phyloP scores from a whole-genome alignment of 2,113 vertebrate species.

The Pterocles orientalis region DNA sequence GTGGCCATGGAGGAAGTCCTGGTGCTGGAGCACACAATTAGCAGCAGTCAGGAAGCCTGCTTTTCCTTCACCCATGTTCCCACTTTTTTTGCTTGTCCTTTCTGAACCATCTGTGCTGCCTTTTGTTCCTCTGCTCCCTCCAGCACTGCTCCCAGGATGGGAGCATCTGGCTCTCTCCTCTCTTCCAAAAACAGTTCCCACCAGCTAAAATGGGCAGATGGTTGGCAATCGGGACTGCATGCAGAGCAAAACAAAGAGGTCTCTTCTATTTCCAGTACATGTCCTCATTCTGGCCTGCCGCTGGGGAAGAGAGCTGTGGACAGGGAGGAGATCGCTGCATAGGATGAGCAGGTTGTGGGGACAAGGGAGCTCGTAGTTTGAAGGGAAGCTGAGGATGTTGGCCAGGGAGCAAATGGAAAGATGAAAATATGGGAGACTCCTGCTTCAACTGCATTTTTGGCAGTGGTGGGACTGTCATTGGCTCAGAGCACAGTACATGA shows the following conservation, averaged over 20 bases:
- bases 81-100: background rate
- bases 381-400: background rate
- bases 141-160: background rate
- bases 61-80: background rate
- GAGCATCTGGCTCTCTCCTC: background rate
- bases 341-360: background rate
- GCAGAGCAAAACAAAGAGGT: background rate
- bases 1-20: accelerated
- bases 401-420: background rate
- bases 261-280: background rate
- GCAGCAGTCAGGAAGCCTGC: background rate
- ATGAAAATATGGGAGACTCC: slow-evolving; percentile 12
- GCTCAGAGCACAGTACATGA: background rate
- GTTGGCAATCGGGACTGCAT: accelerated
- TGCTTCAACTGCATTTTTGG: slow-evolving; percentile 1
- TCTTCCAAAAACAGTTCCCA: background rate
- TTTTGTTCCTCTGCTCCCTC: background rate
- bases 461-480: background rate
- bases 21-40: background rate
- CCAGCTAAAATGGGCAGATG: background rate
- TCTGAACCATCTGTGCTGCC: background rate
- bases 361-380: background rate
- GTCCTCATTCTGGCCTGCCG: background rate
- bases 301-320: background rate
- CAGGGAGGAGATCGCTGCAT: accelerated